Conservation (phyloP, 2,797 vertebrate genomes). For the Coccyzus lansbergi region DNA sequence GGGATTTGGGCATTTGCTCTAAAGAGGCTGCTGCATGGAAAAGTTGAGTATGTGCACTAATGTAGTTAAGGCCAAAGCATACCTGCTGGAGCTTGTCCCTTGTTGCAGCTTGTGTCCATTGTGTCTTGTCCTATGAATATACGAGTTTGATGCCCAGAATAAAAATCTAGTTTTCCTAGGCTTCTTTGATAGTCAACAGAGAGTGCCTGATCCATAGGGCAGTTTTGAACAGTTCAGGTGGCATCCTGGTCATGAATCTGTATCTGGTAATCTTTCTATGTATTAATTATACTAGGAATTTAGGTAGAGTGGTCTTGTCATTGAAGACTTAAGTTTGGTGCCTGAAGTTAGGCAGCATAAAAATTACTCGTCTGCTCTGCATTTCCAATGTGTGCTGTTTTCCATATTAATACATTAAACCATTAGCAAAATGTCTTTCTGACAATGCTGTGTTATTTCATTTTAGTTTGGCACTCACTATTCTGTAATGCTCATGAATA, state of each 20-base stretch:
- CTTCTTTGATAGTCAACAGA: neutral
- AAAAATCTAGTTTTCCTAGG: neutral
- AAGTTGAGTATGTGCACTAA: neutral
- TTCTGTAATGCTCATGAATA: constrained; percentile 4
- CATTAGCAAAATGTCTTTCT: neutral
- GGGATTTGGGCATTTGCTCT: neutral
- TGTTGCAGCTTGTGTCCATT: neutral
- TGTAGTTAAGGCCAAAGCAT: neutral
- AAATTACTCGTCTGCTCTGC: neutral
- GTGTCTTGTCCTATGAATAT: neutral
- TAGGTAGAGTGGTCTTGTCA: neutral
- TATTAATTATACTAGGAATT: neutral
- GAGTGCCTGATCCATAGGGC: neutral
- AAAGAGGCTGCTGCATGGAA: neutral
- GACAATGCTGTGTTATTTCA: neutral
- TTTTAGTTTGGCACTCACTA: neutral
- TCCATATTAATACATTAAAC: neutral
- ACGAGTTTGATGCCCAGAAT: neutral
- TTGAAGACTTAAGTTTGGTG: neutral
- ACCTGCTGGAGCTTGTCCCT: neutral
- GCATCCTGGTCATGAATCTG: neutral
- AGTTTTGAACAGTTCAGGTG: neutral
- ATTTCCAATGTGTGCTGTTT: neutral
- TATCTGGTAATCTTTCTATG: neutral
- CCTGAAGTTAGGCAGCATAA: neutral